These are phyloP conservation scores for Pseudomugil gertrudae DNA, from an alignment of 2,797 vertebrate genomes.

Conservation along the genomic window DNA sequence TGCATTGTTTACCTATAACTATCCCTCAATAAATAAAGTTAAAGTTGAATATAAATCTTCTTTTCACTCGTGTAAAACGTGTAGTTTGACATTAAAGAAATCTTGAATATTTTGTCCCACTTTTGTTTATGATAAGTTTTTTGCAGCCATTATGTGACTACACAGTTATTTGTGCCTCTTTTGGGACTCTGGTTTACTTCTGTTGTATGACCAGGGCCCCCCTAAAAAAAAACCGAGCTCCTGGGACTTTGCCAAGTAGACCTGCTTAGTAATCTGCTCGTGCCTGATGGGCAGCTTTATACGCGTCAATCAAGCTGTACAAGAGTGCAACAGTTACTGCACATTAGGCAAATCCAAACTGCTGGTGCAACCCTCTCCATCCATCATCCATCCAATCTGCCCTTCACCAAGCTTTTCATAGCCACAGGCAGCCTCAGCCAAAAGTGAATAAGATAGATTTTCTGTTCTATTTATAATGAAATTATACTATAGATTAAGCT, in stretches of 20 bases:
- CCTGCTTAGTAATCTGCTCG: constrained; percentile 9
- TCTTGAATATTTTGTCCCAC: no score
- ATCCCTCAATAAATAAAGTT: no score
- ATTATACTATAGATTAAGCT: constrained; percentile 32
- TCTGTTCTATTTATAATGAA: constrained; percentile 58
- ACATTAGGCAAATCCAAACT: constrained; percentile 16
- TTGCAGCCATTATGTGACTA: not conserved
- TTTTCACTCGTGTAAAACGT: no score
- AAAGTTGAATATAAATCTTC: no score
- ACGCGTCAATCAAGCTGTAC: constrained; percentile 12
- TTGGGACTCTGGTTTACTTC: not conserved
- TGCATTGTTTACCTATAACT: no score
- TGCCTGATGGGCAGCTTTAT: constrained; percentile 13
- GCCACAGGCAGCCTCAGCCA: constrained; percentile 40
- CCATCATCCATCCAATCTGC: constrained; percentile 39
- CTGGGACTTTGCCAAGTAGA: constrained; percentile 2
- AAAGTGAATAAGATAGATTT: constrained; percentile 57
- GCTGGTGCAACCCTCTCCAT: constrained; percentile 38
- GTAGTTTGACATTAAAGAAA: no score
- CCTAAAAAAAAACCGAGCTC: not conserved
- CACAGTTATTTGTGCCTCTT: not conserved
- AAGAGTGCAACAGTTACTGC: constrained; percentile 15
- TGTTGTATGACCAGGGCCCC: not conserved
- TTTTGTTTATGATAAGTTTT: no score
- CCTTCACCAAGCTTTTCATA: constrained; percentile 53